Conservation (phyloP, 1,140 invertebrate genomes). For the Drosophila pachea region DNA sequence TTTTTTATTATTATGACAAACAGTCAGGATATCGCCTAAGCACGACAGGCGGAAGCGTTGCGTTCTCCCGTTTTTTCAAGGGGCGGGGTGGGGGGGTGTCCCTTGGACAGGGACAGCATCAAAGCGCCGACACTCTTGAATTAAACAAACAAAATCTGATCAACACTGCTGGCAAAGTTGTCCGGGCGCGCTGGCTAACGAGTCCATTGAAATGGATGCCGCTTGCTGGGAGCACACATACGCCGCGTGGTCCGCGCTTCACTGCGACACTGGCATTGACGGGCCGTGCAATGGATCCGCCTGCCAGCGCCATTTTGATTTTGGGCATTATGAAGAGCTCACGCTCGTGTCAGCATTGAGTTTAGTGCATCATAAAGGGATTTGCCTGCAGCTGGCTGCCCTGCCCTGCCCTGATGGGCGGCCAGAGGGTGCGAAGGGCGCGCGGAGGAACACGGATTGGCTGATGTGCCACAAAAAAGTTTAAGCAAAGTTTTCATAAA, state of each 20-base stretch:
- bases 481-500: slow-evolving; percentile 29
- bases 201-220: slow-evolving; percentile 6
- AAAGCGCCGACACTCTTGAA: slow-evolving; percentile 28
- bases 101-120: slow-evolving; percentile 52
- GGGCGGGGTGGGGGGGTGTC: not conserved
- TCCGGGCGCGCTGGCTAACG: not conserved
- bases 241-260: slow-evolving; percentile 1
- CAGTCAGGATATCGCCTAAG: slow-evolving; percentile 64
- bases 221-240: not conserved
- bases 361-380: slow-evolving; percentile 66
- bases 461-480: slow-evolving; percentile 24
- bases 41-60: no score
- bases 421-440: no score
- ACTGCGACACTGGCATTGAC: slow-evolving; percentile 33
- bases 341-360: slow-evolving; percentile 39
- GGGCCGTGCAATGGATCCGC: slow-evolving; percentile 23
- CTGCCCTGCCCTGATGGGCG: not conserved
- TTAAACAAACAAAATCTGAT: slow-evolving; percentile 17
- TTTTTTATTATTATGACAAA: slow-evolving; percentile 76
- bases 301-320: slow-evolving; percentile 52
- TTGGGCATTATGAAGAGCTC: slow-evolving; percentile 41
- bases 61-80: no score
- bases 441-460: no score
- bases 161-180: no score
- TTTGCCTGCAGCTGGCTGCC: slow-evolving; percentile 32